Base-by-base conservation (phyloP, 1,140 invertebrate species). In the Drosophila repleta region DNA sequence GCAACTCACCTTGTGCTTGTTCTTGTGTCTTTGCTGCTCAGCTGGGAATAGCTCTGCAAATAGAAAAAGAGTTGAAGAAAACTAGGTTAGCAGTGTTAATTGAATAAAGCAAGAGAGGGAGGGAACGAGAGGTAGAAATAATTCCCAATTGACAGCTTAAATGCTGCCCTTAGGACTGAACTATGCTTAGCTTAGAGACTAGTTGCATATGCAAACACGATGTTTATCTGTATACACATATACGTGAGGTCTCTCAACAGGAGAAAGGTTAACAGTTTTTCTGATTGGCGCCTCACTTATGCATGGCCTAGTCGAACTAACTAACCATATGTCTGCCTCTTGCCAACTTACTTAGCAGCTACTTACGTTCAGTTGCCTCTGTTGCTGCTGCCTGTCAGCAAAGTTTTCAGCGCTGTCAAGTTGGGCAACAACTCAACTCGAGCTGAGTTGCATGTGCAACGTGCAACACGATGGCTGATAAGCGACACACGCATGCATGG, bases 351-450 rank as follows among this genome's bases (percentile, higher is more conserved):
- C 64, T 85, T 74, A 48, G 29, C 35, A 64, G 46, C 41, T 53
- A 64, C 64, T 55, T 58, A 64, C 61, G 45, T 32, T 17, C 3
- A 58, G 32, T 10, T 35, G 32, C 32, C 6, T 3, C 26, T 35
- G 29, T 8, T 32, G 29, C 8, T 60, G 39, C 13, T 46, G 43
- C 56, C 75, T 87, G 83, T 88, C 83, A 87, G 63, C 79, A 73
- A 87, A 88, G 72, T 87, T 87, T 88, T 87, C 76, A 88, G 69
- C 83, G 87, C 83, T 88, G 83, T 87, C 83, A 79, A 66, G 60
- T 29, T 39, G 26, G 56, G 51, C 60, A 82, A 87, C 83, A 88
- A 76, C 82, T 87, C 66, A 87, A 85, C 78, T 87, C 53, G n/a
- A n/a, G 37, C 48, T 61, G 65, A 57, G 75, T 75, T 78, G 76